A percentile compares a stretch with the other conserved stretches of the same genome.
These are phyloP conservation scores for Indri indri DNA, from an alignment of 2,113 vertebrate species.

Conservation along the genomic window DNA sequence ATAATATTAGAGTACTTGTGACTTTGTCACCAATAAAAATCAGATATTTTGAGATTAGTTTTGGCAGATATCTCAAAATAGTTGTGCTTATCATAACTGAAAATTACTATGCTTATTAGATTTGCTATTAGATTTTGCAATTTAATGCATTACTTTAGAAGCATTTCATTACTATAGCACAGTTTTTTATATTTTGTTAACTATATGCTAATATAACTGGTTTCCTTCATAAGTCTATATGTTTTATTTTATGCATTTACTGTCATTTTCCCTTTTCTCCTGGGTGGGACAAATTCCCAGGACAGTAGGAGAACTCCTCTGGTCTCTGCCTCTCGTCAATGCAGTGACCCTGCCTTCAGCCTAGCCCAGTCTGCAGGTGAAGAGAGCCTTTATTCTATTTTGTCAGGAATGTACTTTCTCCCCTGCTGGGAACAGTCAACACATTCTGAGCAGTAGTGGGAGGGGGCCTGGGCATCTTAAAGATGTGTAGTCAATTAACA, in stretches of 20 bases:
- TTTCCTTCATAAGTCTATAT: background rate
- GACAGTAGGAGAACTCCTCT: background rate
- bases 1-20: background rate
- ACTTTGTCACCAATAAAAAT: background rate
- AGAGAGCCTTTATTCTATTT: background rate
- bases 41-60: background rate
- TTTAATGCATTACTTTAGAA: background rate
- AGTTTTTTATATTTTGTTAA: background rate
- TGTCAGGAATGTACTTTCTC: accelerated
- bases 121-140: background rate
- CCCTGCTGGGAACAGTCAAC: background rate
- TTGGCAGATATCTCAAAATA: background rate
- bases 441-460: background rate
- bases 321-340: no score
- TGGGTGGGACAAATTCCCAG: background rate
- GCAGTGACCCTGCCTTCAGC: no score
- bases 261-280: background rate
- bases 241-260: background rate
- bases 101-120: background rate
- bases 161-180: background rate
- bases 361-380: accelerated
- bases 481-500: background rate
- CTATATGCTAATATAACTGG: background rate
- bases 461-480: background rate
- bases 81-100: background rate